These are phyloP conservation scores for Fistularia commersonii DNA, from an alignment of 2,797 vertebrate genomes.

Conservation along the genomic window DNA sequence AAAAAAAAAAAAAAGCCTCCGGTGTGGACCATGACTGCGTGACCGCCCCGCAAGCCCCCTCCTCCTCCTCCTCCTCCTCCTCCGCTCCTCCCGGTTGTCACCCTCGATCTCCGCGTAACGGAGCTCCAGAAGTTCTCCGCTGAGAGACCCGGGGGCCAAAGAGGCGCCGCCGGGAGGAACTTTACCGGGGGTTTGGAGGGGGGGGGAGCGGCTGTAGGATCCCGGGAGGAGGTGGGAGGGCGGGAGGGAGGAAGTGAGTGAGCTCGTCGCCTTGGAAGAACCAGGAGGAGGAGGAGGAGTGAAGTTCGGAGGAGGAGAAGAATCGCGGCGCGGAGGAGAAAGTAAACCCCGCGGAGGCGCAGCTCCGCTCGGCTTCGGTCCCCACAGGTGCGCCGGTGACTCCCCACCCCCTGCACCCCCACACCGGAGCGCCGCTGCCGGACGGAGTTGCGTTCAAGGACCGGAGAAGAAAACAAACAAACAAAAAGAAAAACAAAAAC, in stretches of 20 bases:
- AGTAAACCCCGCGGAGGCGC: neutral
- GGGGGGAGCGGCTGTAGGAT: conserved; percentile 15
- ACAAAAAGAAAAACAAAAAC: too few species aligned
- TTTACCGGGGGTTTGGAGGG: conserved; percentile 21
- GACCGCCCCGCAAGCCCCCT: conserved; percentile 13
- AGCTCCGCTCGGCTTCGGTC: conserved; percentile 1
- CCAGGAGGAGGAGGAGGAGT: too few species aligned
- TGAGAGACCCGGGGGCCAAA: too few species aligned
- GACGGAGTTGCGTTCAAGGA: too few species aligned
- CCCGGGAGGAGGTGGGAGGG: neutral
- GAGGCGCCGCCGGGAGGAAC: conserved; percentile 44
- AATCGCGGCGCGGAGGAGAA: neutral
- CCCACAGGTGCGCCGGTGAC: neutral
- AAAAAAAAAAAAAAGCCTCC: too few species aligned
- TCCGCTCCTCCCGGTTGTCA: conserved; percentile 33
- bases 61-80: conserved; percentile 8
- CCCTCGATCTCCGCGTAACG: too few species aligned
- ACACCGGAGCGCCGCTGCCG: too few species aligned
- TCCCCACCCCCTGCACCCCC: too few species aligned
- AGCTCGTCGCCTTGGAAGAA: too few species aligned
- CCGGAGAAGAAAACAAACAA: too few species aligned
- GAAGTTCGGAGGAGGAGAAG: neutral
- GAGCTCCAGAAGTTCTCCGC: too few species aligned
- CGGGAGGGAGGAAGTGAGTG: conserved; percentile 26
- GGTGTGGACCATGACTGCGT: conserved; percentile 36